Base-by-base conservation (phyloP, 2,888 invertebrate species). In the Leucophora obtusa region DNA sequence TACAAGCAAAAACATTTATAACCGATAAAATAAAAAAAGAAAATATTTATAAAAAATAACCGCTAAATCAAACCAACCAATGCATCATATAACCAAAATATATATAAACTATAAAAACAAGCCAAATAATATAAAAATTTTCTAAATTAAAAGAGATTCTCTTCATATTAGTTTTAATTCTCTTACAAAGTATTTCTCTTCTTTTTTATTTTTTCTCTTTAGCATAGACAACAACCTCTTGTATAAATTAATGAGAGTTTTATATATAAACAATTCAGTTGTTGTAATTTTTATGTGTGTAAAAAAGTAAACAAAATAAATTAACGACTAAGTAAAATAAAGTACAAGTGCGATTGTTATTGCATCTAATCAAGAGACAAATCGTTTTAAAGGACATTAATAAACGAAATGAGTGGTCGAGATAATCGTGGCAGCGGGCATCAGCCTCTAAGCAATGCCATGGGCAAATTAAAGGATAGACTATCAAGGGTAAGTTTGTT, bases 381-480 rank as follows among this genome's bases (percentile, higher is more conserved):
- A 50, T 21, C 51, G 15, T 58, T 17, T 53, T 18, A 17, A 60
- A 50, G 28, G 28, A 28, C 28, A 28, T 7, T 21, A 21, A 21
- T 21, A 21, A 21, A 21, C 21, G 21, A 21, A 85, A 90, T 90
- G 90, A 90, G 89, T 86, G 90, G 90, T 85, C 87, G 89, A 72
- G 90, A 90, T 78, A 89, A 87, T 84, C 87, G 89, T 80, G 86
- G 87, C 77, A 87, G 86, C 84, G 87, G 87, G 82, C 82, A 84
- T 43, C 88, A 87, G 78, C 88, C 87, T 82, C 84, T 89, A 71
- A 89, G 87, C 85, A 89, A 84, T 82, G 87, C 90, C 69, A 88
- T 90, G 89, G 90, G 89, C 53, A 89, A 89, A 85, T 84, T 90
- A 62, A 90, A 90, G 87, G 90, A 90, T 66, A 89, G 89, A 86